phyloP scores from a whole-genome alignment of 2,888 invertebrate species.

The Phyllotreta cruciferae region DNA sequence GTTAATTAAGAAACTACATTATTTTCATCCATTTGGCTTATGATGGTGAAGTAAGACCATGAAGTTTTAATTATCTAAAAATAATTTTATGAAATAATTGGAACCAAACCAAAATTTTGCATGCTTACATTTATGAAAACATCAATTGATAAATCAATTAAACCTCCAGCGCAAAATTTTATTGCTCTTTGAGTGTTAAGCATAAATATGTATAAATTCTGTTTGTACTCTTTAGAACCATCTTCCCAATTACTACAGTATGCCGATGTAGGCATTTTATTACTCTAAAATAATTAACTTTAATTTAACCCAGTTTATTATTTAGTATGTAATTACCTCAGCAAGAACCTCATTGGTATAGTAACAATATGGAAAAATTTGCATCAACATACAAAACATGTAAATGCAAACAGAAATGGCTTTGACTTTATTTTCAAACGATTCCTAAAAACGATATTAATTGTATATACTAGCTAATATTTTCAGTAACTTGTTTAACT shows the following conservation, averaged over 20 bases:
- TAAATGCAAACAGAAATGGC: slow-evolving; percentile 63
- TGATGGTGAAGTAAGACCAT: slow-evolving; percentile 64
- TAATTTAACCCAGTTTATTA: neutral
- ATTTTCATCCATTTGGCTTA: neutral
- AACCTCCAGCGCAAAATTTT: slow-evolving; percentile 61
- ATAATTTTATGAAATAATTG: neutral
- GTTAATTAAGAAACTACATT: no score
- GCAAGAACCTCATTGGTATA: slow-evolving; percentile 40
- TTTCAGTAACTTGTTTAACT: neutral
- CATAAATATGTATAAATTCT: slow-evolving; percentile 61
- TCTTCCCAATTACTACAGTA: slow-evolving; percentile 59
- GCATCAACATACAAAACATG: slow-evolving; percentile 64
- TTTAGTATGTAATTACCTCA: neutral
- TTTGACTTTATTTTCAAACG: slow-evolving; percentile 45
- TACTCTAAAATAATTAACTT: slow-evolving; percentile 56
- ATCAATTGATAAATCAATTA: slow-evolving; percentile 63
- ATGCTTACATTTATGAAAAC: slow-evolving; percentile 62
- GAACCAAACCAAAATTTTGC: neutral
- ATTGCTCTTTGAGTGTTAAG: slow-evolving; percentile 62
- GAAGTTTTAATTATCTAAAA: slow-evolving; percentile 63
- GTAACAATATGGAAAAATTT: slow-evolving; percentile 66
- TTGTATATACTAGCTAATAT: neutral
- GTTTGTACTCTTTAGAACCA: slow-evolving; percentile 56
- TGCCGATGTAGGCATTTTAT: slow-evolving; percentile 57
- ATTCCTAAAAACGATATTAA: slow-evolving; percentile 40